Evolutionary conservation across 1,140 invertebrate genomes (phyloP).

Genomic region (Amyelois transitella): DNA sequence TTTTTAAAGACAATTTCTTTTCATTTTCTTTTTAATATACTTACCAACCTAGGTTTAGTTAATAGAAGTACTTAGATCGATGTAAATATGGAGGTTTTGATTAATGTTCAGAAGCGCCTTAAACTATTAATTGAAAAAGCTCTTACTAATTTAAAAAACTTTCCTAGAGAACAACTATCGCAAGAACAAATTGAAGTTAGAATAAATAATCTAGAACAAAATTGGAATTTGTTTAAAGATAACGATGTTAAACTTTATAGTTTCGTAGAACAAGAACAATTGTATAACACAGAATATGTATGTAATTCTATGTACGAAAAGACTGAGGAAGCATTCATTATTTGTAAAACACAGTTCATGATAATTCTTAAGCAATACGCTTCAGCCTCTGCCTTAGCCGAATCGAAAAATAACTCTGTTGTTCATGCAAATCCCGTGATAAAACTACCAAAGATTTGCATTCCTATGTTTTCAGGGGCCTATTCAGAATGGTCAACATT

Average conservation of each 20-base stretch:
- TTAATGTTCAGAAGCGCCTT: no score
- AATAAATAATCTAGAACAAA: conserved; percentile 7
- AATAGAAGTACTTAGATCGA: no score
- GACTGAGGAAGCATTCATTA: conserved; percentile 3
- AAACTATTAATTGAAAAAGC: no score
- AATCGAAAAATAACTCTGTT: no score
- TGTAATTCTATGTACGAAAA: neutral
- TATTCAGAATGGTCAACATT: conserved; percentile 9
- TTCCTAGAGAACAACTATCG: conserved; percentile 6
- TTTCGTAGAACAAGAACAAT: neutral
- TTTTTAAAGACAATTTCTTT: no score
- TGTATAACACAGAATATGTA: neutral
- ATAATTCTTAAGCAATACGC: neutral
- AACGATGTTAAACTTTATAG: neutral
- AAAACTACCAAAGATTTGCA: conserved; percentile 6
- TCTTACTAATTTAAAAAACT: conserved; percentile 11
- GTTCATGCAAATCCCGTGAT: neutral
- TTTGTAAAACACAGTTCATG: conserved; percentile 1
- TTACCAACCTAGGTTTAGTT: no score
- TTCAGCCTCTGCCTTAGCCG: neutral
- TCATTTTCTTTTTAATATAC: no score
- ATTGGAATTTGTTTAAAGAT: conserved; percentile 5
- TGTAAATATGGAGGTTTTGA: no score
- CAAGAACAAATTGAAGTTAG: conserved; percentile 4
- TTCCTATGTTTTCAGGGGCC: conserved; percentile 6